Base-by-base conservation (phyloP, 2,113 vertebrate genomes). In the Cheirogaleus medius region DNA sequence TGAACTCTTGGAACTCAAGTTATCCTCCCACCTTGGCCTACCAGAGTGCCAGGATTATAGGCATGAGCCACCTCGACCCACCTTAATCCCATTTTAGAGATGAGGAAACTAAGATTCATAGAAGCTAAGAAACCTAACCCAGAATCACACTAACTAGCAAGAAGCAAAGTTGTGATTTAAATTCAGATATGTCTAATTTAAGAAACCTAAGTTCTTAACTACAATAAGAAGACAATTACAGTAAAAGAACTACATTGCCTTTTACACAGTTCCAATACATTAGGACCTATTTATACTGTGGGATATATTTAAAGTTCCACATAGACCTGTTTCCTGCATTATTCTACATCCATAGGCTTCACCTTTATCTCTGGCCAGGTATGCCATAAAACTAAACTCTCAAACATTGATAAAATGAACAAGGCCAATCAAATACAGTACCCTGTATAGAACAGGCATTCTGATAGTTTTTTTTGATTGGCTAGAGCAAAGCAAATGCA, bases 321-420 rank as follows among this genome's bases (percentile, higher is more conserved):
- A 27, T 0, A 88, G 47, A 47, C 47, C 44, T 82, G 12, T 44
- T 85, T 73, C 44, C 78, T 71, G 52, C 68, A 69, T 64, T 91
- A 91, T 34, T 80, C 44, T 42, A 42, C 13, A 78, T 32, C 42
- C 9, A 63, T 8, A 85, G 32, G 39, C 34, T 91, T 71, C 60
- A 54, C 21, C 54, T 20, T 44, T 52, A 34, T 8, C 56, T 42
- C 9, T 66, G 42, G 52, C 81, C 60, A 91, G 6, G 25, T 63
- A 87, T 13, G 25, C 94, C 76, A 82, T 63, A 92, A 94, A 93
- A 94, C 21, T 85, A 81, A 76, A 60, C 60, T 95, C 76, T 63
- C 54, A 52, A 52, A 54, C 29, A 64, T 58, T 58, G 87, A 77
- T 25, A 23, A 87, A 42, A 18, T 21, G 32, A 32, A 27, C 21